Percentiles rank a stretch among this genome's conserved stretches.
These are phyloP conservation scores for Brachyhypopomus gauderio DNA, from an alignment of 2,113 vertebrate species.

Conservation along the genomic window DNA sequence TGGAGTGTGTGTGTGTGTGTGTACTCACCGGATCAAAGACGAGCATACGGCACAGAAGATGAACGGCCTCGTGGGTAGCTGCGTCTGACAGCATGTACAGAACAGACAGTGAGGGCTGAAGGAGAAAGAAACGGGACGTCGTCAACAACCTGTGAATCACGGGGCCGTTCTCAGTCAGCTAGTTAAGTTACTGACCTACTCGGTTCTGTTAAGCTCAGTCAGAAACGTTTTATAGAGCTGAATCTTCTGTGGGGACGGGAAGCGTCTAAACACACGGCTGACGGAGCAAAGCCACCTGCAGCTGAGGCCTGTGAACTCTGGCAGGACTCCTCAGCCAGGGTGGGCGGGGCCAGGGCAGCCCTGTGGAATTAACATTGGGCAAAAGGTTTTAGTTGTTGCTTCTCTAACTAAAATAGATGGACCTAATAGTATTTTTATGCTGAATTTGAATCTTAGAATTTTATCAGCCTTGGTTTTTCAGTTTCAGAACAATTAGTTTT, in stretches of 20 bases:
- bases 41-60: slow-evolving; percentile 83
- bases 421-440: no score
- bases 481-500: no score
- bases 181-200: neutral
- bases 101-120: slow-evolving; percentile 82
- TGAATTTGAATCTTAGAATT: no score
- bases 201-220: neutral
- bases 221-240: neutral
- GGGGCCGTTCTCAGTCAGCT: neutral
- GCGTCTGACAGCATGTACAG: slow-evolving; percentile 84
- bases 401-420: no score
- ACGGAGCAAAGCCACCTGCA: neutral
- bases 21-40: slow-evolving; percentile 83
- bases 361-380: no score
- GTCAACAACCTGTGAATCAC: neutral
- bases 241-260: no score
- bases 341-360: no score
- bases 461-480: no score
- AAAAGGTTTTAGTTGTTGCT: no score
- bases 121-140: neutral
- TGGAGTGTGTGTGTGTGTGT: neutral
- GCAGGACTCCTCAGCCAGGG: no score
- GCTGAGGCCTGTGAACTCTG: no score
- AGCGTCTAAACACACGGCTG: neutral
- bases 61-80: slow-evolving; percentile 83